A percentile compares a stretch with the other conserved stretches of the same genome.
These are phyloP conservation scores for Cataglyphis hispanica DNA, from an alignment of 1,140 invertebrate genomes.

Conservation along the genomic window DNA sequence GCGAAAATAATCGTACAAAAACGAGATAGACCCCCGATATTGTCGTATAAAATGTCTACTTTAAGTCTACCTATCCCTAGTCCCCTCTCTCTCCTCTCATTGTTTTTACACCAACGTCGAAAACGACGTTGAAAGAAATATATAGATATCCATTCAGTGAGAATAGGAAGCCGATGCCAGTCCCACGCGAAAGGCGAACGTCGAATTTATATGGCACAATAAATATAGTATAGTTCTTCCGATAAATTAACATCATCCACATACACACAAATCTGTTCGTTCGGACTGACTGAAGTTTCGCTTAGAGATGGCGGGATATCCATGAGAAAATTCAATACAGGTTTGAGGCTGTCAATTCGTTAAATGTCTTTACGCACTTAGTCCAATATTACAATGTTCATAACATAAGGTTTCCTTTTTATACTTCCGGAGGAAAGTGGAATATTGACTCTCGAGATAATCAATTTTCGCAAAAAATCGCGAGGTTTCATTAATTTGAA, in stretches of 20 bases:
- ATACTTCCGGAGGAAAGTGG: not conserved
- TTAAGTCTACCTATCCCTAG: conserved; percentile 67
- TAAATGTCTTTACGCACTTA: conserved; percentile 51
- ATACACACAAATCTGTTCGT: conserved; percentile 48
- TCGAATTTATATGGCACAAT: conserved; percentile 79
- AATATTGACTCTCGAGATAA: conserved; percentile 16
- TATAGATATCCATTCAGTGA: conserved; percentile 46
- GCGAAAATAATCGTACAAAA: conserved; percentile 36
- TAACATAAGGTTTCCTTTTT: conserved; percentile 16
- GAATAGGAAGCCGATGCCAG: conserved; percentile 67
- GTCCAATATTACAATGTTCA: conserved; percentile 41
- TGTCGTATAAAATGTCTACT: conserved; percentile 62
- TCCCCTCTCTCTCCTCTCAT: conserved; percentile 16
- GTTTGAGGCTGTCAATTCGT: conserved; percentile 43
- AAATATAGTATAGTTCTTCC: conserved; percentile 69
- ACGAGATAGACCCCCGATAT: conserved; percentile 32
- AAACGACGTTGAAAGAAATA: conserved; percentile 38
- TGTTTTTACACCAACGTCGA: conserved; percentile 28
- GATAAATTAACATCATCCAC: conserved; percentile 69
- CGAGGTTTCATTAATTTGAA: not conserved
- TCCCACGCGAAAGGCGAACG: conserved; percentile 60
- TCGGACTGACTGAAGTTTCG: conserved; percentile 59
- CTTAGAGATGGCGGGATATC: conserved; percentile 47
- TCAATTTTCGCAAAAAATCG: not conserved
- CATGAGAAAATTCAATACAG: too few species aligned